phyloP scores from a whole-genome alignment of 2,888 invertebrate species.

The Lochmaea capreae region DNA sequence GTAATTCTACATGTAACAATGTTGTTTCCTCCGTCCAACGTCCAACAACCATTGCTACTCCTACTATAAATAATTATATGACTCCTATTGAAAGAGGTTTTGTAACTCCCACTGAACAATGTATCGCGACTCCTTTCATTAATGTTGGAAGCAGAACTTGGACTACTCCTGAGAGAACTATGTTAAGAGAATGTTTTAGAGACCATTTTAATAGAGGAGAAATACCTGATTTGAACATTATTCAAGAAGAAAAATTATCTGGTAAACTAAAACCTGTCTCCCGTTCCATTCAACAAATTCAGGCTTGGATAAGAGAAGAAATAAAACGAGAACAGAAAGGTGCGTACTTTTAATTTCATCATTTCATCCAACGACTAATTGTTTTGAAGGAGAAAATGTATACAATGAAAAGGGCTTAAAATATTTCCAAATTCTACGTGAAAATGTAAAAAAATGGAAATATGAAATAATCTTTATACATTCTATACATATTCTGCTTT shows the following conservation, averaged over 20 bases:
- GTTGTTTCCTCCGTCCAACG: conserved; percentile 5
- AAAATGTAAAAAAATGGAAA: too few relatives aligned
- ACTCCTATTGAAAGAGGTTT: not conserved
- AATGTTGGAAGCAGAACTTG: conserved; percentile 15
- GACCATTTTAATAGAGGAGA: conserved; percentile 13
- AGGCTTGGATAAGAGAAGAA: conserved; percentile 12
- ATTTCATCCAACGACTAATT: too few relatives aligned
- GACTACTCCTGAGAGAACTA: conserved; percentile 9
- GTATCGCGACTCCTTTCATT: not conserved
- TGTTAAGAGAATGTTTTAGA: not conserved
- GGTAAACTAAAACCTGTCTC: conserved; percentile 2
- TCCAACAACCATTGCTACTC: conserved; percentile 16
- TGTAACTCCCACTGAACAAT: conserved; percentile 4
- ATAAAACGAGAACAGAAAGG: conserved; percentile 12
- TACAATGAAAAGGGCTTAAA: not conserved
- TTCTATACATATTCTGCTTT: not conserved
- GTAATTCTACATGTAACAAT: conserved; percentile 7
- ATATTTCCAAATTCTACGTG: too few relatives aligned
- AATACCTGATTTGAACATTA: conserved; percentile 3
- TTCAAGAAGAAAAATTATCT: conserved; percentile 4
- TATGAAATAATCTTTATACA: too few relatives aligned
- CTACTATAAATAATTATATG: conserved; percentile 8
- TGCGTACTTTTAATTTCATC: conserved; percentile 5
- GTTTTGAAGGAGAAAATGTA: not conserved
- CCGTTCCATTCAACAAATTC: conserved; percentile 13